Percentiles rank a stretch among this genome's conserved stretches.
These are phyloP conservation scores for Pteruthius melanotis DNA, from an alignment of 2,113 vertebrate genomes.

Conservation along the genomic window DNA sequence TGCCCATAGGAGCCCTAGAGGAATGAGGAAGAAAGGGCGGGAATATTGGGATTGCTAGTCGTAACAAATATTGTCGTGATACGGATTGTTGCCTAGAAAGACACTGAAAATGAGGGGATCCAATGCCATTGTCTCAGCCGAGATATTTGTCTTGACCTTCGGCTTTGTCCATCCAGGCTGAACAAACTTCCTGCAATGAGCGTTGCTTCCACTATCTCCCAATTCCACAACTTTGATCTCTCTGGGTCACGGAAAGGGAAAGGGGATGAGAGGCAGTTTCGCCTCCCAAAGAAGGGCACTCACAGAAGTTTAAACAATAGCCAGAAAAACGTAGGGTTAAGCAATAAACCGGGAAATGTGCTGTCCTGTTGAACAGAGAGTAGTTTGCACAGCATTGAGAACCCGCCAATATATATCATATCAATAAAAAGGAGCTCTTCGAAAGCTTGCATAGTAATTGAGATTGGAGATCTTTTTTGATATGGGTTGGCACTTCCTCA, in stretches of 20 bases:
- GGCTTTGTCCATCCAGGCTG: not conserved
- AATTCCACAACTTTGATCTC: not conserved
- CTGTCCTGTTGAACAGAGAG: conserved; percentile 29
- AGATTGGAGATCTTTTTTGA: conserved; percentile 72
- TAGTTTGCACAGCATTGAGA: conserved; percentile 33
- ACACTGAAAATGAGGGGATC: not conserved
- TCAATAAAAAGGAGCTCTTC: conserved; percentile 58
- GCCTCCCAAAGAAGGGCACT: not conserved
- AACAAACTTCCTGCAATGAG: not conserved
- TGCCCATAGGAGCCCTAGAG: conserved; percentile 11
- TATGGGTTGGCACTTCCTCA: conserved; percentile 77
- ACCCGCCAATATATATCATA: conserved; percentile 50
- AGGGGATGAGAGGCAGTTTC: not conserved
- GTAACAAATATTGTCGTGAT: not conserved
- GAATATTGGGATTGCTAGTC: not conserved
- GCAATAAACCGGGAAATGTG: conserved; percentile 18
- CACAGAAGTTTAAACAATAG: conserved; percentile 25
- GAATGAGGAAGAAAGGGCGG: not conserved
- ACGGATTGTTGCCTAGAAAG: not conserved
- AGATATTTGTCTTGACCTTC: conserved; percentile 29
- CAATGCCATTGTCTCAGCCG: not conserved
- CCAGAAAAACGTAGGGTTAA: conserved; percentile 34
- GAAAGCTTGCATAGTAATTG: conserved; percentile 73
- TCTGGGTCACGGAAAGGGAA: not conserved
- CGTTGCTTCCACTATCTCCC: not conserved